Conservation (phyloP, 2,888 invertebrate genomes). For the Ligdia adustata region DNA sequence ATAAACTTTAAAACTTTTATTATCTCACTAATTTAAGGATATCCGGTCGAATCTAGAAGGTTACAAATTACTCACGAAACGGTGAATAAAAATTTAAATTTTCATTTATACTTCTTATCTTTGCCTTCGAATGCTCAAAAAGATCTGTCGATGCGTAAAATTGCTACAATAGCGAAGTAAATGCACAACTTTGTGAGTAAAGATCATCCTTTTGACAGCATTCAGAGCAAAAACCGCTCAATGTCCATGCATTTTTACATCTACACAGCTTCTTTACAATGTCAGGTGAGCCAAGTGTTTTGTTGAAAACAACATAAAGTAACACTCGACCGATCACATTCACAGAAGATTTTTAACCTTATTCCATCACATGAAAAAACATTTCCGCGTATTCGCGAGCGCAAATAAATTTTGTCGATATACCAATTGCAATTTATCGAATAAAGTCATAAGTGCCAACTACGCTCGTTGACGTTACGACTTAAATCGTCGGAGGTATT, state of each 20-base stretch:
- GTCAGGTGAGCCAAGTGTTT: constrained; percentile 41
- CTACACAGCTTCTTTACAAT: constrained; percentile 40
- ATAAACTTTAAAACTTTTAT: no score
- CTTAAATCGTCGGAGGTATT: constrained; percentile 34
- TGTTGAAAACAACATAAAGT: no score
- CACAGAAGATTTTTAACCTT: constrained; percentile 14
- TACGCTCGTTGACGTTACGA: constrained; percentile 33
- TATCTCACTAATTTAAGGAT: no score
- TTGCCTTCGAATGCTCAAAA: constrained; percentile 16
- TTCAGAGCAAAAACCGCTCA: constrained; percentile 29
- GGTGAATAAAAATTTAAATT: no score
- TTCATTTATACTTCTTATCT: no score
- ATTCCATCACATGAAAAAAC: neutral
- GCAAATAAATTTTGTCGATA: constrained; percentile 23
- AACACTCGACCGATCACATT: constrained; percentile 10
- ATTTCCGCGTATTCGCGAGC: constrained; percentile 10
- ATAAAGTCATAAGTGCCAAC: constrained; percentile 28
- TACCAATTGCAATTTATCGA: constrained; percentile 6
- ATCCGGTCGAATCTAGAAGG: no score
- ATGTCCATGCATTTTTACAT: constrained; percentile 21
- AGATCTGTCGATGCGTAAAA: constrained; percentile 28
- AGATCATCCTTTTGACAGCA: constrained; percentile 35
- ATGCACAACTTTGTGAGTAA: constrained; percentile 33
- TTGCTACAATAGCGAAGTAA: constrained; percentile 24
- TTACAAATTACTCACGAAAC: no score